Conservation (phyloP, 2,113 vertebrate genomes). For the Ia io region DNA sequence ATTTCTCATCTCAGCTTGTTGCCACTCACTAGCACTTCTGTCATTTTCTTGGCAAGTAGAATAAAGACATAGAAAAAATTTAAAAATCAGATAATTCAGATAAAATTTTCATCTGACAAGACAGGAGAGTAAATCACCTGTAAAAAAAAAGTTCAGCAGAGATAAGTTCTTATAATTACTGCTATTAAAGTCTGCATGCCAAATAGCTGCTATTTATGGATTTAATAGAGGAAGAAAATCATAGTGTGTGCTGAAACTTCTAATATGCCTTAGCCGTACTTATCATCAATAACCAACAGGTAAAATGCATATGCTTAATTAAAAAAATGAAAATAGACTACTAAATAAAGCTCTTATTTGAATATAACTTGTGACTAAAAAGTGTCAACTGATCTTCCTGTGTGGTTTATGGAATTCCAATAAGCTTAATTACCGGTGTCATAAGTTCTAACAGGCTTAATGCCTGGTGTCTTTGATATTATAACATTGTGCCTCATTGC, state of each 20-base stretch:
- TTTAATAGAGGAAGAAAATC: conserved; percentile 23
- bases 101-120: conserved; percentile 41
- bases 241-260: background rate
- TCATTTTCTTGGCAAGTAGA: background rate
- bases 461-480: background rate
- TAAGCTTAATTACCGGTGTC: background rate
- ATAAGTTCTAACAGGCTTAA: background rate
- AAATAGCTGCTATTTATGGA: conserved; percentile 38
- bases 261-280: background rate
- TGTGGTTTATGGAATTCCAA: background rate
- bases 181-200: conserved; percentile 19
- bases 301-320: background rate
- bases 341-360: background rate
- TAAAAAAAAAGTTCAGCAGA: conserved; percentile 18
- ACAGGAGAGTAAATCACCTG: conserved; percentile 25
- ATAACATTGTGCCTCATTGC: background rate
- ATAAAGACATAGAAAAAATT: background rate
- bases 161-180: conserved; percentile 42
- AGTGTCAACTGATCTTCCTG: background rate
- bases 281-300: background rate
- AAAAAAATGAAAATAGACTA: background rate
- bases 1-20: background rate
- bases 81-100: background rate
- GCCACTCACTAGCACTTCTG: background rate
- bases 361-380: background rate